phyloP scores from a whole-genome alignment of 92 coral and sea anemone genomes.

The Actinostola sp. region DNA sequence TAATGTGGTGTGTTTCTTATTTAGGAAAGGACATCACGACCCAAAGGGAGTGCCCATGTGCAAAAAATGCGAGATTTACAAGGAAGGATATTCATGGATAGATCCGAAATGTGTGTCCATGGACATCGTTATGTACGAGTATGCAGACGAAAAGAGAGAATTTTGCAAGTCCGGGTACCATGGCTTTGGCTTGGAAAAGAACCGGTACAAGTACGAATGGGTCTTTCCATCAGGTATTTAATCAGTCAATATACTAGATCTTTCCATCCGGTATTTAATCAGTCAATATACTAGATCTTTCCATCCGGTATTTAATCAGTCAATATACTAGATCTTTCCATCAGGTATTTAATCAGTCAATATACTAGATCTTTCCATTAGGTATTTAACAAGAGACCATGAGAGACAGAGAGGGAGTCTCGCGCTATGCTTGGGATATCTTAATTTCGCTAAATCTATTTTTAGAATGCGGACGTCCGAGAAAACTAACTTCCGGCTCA shows the following conservation, averaged over 20 bases:
- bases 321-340: conserved; percentile 57
- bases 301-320: too few relatives aligned
- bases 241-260: too few relatives aligned
- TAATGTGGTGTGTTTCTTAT: too few relatives aligned
- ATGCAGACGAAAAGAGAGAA: conserved; percentile 25
- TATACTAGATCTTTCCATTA: too few relatives aligned
- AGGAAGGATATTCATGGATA: conserved; percentile 25
- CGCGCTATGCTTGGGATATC: too few relatives aligned
- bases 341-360: conserved; percentile 10
- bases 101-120: conserved; percentile 31
- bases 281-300: too few relatives aligned
- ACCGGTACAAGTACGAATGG: conserved; percentile 48
- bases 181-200: conserved; percentile 33
- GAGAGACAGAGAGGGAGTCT: too few relatives aligned
- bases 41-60: not conserved
- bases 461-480: too few relatives aligned
- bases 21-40: conserved; percentile 25
- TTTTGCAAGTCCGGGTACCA: conserved; percentile 20
- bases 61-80: conserved; percentile 11
- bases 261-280: too few relatives aligned
- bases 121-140: conserved; percentile 23
- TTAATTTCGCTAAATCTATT: too few relatives aligned
- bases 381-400: too few relatives aligned
- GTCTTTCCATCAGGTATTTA: conserved; percentile 35
- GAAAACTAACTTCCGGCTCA: too few relatives aligned